These are phyloP conservation scores for Dendropsophus ebraccatus DNA, from an alignment of 2,113 vertebrate species.

Conservation along the genomic window DNA sequence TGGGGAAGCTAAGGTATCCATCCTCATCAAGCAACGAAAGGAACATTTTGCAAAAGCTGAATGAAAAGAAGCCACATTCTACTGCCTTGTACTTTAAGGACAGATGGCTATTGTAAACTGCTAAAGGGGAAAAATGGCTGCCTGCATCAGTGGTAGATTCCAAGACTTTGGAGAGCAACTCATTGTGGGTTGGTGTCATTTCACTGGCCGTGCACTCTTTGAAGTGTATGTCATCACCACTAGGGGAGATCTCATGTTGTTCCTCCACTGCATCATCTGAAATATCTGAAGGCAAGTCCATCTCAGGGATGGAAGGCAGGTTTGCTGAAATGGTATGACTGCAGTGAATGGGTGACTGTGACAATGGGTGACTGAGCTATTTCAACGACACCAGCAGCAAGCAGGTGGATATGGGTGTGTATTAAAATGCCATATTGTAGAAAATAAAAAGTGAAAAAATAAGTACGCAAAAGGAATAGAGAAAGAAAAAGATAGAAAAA, in stretches of 20 bases:
- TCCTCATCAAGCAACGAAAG: slow-evolving; percentile 77
- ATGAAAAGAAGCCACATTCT: slow-evolving; percentile 65
- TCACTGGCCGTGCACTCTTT: slow-evolving; percentile 58
- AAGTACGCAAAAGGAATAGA: slow-evolving; percentile 64
- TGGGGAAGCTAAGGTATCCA: slow-evolving; percentile 77
- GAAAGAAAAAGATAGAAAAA: slow-evolving; percentile 72
- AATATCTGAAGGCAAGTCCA: slow-evolving; percentile 88
- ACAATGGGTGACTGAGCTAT: slow-evolving; percentile 78
- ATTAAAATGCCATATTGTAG: slow-evolving; percentile 63
- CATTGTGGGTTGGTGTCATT: slow-evolving; percentile 55
- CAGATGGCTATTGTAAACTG: slow-evolving; percentile 52
- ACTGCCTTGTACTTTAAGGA: slow-evolving; percentile 60
- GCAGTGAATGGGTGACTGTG: slow-evolving; percentile 75
- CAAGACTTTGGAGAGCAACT: slow-evolving; percentile 7
- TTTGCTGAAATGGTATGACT: slow-evolving; percentile 75
- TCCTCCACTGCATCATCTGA: slow-evolving; percentile 81
- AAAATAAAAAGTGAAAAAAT: slow-evolving; percentile 61
- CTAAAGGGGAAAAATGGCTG: slow-evolving; percentile 57
- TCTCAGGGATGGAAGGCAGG: slow-evolving; percentile 82
- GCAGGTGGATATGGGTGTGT: slow-evolving; percentile 63
- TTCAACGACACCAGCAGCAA: slow-evolving; percentile 63
- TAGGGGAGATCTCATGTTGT: slow-evolving; percentile 64
- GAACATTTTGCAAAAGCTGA: slow-evolving; percentile 70
- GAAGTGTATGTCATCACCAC: slow-evolving; percentile 62
- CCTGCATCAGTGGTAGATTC: slow-evolving; percentile 53